These are phyloP conservation scores for Clusia tigrina DNA, from an alignment of 2,888 invertebrate species.

Conservation along the genomic window DNA sequence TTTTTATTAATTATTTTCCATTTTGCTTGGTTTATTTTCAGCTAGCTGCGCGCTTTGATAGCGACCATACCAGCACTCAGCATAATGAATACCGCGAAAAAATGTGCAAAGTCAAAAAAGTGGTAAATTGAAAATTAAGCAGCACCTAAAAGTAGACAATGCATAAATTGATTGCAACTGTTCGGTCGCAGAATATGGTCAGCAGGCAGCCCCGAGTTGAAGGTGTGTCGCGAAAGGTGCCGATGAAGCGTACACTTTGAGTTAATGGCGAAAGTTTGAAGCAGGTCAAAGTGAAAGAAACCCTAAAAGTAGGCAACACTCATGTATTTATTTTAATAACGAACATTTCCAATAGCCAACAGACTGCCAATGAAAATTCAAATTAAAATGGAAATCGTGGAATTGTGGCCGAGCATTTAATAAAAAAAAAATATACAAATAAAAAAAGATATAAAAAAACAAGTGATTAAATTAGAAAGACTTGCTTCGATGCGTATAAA, in stretches of 20 bases:
- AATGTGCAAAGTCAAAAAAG: slow-evolving; percentile 7
- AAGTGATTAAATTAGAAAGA: slow-evolving; percentile 30
- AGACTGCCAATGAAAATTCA: slow-evolving; percentile 26
- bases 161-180: not conserved
- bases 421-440: slow-evolving; percentile 25
- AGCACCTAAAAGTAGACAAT: slow-evolving; percentile 1
- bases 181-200: too few relatives aligned
- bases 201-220: too few relatives aligned
- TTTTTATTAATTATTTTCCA: not conserved
- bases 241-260: slow-evolving; percentile 5
- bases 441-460: slow-evolving; percentile 9
- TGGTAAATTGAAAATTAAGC: slow-evolving; percentile 4
- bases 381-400: not conserved
- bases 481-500: too few relatives aligned
- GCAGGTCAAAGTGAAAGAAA: not conserved
- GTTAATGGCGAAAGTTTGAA: not conserved
- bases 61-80: slow-evolving; percentile 19
- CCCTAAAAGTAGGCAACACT: not conserved
- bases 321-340: too few relatives aligned
- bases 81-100: slow-evolving; percentile 21
- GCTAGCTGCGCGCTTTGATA: slow-evolving; percentile 9
- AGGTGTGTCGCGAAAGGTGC: too few relatives aligned
- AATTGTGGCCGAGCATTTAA: slow-evolving; percentile 41
- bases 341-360: slow-evolving; percentile 25
- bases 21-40: slow-evolving; percentile 4